phyloP scores from a whole-genome alignment of 2,797 vertebrate genomes.

The Lates japonicus region DNA sequence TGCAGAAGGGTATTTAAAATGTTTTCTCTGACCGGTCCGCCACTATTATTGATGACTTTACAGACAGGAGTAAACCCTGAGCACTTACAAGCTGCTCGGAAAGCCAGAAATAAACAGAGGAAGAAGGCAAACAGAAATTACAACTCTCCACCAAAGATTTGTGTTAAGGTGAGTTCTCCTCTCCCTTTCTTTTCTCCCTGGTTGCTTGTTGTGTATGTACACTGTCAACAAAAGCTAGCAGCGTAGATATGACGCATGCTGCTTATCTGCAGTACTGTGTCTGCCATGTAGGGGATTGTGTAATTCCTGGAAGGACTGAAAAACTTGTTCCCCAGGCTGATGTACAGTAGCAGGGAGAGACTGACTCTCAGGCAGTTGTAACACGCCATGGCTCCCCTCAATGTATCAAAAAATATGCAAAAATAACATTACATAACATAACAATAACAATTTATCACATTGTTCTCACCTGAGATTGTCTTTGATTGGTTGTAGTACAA shows the following conservation, averaged over 20 bases:
- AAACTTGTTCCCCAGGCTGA: background rate
- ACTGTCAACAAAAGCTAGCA: constrained; percentile 2
- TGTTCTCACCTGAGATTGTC: background rate
- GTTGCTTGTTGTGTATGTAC: background rate
- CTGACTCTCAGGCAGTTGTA: too few relatives aligned
- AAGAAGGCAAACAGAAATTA: constrained; percentile 60
- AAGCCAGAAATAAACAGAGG: constrained; percentile 83
- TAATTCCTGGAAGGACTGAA: background rate
- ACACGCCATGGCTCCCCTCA: background rate
- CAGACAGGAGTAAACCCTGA: constrained; percentile 93
- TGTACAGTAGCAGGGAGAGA: background rate
- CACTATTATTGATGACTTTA: background rate
- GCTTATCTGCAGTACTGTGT: background rate
- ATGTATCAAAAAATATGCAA: background rate
- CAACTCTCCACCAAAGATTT: constrained; percentile 62
- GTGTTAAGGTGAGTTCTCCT: constrained; percentile 81
- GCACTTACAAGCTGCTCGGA: constrained; percentile 82
- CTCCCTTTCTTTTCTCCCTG: background rate
- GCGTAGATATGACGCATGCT: constrained; percentile 2
- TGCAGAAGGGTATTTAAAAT: background rate
- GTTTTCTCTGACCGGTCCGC: background rate
- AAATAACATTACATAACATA: too few relatives aligned
- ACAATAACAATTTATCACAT: background rate
- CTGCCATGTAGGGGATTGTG: background rate
- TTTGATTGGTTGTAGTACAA: constrained; percentile 74